Base-by-base conservation (phyloP, 2,113 vertebrate species). In the Tursiops truncatus region DNA sequence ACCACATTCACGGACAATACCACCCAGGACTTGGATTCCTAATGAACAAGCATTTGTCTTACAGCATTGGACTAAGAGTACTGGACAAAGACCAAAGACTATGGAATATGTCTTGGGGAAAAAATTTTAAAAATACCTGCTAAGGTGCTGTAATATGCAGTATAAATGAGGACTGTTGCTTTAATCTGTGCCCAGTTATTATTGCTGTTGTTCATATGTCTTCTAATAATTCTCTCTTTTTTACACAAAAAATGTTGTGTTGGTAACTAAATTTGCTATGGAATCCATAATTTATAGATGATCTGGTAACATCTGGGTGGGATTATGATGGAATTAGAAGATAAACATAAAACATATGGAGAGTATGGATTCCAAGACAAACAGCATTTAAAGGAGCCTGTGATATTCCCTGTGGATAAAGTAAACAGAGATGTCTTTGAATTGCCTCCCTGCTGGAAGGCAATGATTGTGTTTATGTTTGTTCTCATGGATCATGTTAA, bases 271-370 rank as follows among this genome's bases (percentile, higher is more conserved):
- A 85, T 95, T 95, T 95, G 87, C 60, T 87, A 74, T 80, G 67
- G 74, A 94, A 58, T 87, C 68, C 65, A 95, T 60, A 80, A 74
- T 15, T 97, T 95, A 92, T 63, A 92, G 60, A 83, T 87, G 73
- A 92, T 97, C 82, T 93, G 82, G 68, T 87, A 96, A 96, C 86
- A 96, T 97, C 95, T 97, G 97, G 73, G 74, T 94, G 36, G 89
- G 87, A 97, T 97, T 97, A 96, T 96, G 74, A 96, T 71, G 86
- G 83, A 97, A 97, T 97, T 91, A 98, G 68, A 92, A 38, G 56
- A 97, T 80, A 96, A 58, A 95, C 65, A 80, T 62, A 92, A 36
- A 96, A n/a, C 94, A 96, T 95, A 94, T 92, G 95, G 94, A 95
- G 82, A 73, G n/a, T 85, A 71, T 93, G 73, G 82, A 85, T 90